Evolutionary conservation across 2,113 vertebrate species (phyloP).

Genomic region (Amia ocellicauda): DNA sequence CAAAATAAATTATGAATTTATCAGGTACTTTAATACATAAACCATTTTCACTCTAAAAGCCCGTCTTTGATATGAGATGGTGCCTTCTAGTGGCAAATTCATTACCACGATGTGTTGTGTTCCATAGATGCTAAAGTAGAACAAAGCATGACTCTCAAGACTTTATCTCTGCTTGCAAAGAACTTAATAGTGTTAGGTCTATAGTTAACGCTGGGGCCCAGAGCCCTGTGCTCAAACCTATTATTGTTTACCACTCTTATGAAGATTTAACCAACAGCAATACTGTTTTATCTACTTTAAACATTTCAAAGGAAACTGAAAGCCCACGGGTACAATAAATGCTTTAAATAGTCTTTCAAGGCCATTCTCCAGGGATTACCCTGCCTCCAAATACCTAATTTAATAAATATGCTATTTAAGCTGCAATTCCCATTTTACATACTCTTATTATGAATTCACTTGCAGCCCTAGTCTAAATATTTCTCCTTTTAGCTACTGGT

Average conservation of each 20-base stretch:
- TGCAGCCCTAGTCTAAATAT: constrained; percentile 59
- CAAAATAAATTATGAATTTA: too few relatives aligned
- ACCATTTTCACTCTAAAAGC: background rate
- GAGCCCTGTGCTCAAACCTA: constrained; percentile 31
- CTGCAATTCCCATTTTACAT: constrained; percentile 58
- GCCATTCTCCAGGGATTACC: constrained; percentile 50
- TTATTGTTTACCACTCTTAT: constrained; percentile 58
- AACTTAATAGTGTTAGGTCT: constrained; percentile 2
- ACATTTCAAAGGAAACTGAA: constrained; percentile 60
- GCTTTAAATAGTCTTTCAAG: constrained; percentile 68
- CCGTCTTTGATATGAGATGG: background rate
- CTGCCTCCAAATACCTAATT: constrained; percentile 66
- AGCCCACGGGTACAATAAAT: constrained; percentile 60
- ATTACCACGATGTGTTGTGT: background rate
- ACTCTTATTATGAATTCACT: constrained; percentile 63
- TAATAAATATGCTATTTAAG: constrained; percentile 74
- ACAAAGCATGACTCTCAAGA: constrained; percentile 6
- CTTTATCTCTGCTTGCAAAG: background rate
- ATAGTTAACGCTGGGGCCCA: constrained; percentile 12
- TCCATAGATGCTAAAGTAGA: constrained; percentile 3
- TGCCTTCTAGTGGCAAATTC: constrained; percentile 11
- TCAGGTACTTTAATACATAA: background rate
- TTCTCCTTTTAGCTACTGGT: constrained; percentile 58
- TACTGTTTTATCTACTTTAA: constrained; percentile 59
- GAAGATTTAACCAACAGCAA: constrained; percentile 56